A percentile compares a stretch with the other conserved stretches of the same genome.
Evolutionary conservation across 2,113 vertebrate species (phyloP).

Genomic region (Taxidea taxus): DNA sequence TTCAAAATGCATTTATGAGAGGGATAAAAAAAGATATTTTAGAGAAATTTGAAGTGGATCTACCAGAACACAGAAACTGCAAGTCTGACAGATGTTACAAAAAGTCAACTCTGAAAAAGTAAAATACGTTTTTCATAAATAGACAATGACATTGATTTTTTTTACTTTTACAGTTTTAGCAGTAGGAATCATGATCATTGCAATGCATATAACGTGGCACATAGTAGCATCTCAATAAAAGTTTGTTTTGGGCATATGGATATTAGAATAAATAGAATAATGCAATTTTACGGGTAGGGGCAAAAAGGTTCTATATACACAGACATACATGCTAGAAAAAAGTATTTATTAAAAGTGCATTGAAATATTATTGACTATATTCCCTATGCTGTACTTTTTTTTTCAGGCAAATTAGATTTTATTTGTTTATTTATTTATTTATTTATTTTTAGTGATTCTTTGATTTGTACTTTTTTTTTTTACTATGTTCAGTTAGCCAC

Average conservation of each 20-base stretch:
- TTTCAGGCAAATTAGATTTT: too few relatives aligned
- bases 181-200: neutral
- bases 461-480: too few relatives aligned
- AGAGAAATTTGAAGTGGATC: neutral
- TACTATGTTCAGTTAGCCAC: too few relatives aligned
- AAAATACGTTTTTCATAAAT: constrained; percentile 4
- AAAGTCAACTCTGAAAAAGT: neutral
- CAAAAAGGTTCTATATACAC: neutral
- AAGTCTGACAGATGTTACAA: neutral
- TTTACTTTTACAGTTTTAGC: neutral
- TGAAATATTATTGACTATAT: neutral
- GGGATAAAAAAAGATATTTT: neutral
- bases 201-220: neutral
- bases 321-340: neutral
- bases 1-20: neutral
- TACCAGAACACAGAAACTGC: neutral
- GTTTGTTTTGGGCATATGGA: neutral
- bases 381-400: neutral
- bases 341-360: neutral
- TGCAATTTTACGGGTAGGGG: neutral
- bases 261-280: neutral
- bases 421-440: too few relatives aligned
- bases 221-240: neutral
- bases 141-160: neutral
- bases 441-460: too few relatives aligned